Conservation (phyloP, 1,140 invertebrate species). For the Drosophila teissieri region DNA sequence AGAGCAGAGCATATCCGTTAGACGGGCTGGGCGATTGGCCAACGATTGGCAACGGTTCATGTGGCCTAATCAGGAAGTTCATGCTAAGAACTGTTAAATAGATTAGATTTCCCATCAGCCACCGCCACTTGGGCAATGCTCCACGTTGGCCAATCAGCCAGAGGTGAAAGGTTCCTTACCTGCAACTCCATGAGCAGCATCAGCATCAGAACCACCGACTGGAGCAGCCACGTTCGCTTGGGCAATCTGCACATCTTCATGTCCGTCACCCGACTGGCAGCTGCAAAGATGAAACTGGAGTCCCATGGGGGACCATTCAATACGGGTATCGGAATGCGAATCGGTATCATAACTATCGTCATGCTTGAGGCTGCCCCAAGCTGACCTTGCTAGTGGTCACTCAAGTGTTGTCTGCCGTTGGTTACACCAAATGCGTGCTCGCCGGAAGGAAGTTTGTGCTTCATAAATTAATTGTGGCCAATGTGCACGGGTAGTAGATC, state of each 20-base stretch:
- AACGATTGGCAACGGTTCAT: conserved; percentile 82
- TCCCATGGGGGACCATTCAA: conserved; percentile 48
- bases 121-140: conserved; percentile 51
- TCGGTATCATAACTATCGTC: conserved; percentile 58
- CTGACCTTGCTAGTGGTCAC: conserved; percentile 72
- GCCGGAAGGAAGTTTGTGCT: conserved; percentile 77
- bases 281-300: conserved; percentile 46
- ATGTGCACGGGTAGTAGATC: conserved; percentile 49
- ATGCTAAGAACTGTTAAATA: conserved; percentile 79
- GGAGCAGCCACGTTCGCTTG: conserved; percentile 25
- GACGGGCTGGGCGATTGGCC: conserved; percentile 66
- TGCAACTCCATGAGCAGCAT: conserved; percentile 30
- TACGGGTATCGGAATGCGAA: conserved; percentile 34
- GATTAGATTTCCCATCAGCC: conserved; percentile 67
- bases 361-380: conserved; percentile 21
- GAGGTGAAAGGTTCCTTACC: conserved; percentile 66
- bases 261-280: conserved; percentile 47
- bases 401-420: conserved; percentile 59
- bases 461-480: conserved; percentile 80
- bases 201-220: conserved; percentile 13
- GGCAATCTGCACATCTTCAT: conserved; percentile 51
- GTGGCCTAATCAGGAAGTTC: conserved; percentile 74
- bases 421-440: conserved; percentile 64
- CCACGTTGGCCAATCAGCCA: conserved; percentile 12
- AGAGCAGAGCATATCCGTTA: conserved; percentile 78